Evolutionary conservation across 2,113 vertebrate genomes (phyloP).

Genomic region (Tyto alba): DNA sequence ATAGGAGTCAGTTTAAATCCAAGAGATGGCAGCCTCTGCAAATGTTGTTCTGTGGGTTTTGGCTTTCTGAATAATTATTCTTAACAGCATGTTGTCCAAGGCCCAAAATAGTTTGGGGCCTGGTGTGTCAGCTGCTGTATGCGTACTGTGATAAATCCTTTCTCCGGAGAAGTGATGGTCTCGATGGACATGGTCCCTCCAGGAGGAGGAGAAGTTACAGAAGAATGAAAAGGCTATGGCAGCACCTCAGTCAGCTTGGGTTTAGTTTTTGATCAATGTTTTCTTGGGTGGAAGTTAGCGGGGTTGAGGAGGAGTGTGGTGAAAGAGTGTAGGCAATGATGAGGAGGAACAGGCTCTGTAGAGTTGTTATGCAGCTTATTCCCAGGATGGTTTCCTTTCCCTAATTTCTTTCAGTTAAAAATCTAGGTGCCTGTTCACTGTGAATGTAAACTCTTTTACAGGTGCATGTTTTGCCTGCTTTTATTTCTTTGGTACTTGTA

Average conservation of each 20-base stretch:
- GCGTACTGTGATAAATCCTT: not conserved
- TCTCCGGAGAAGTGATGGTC: not conserved
- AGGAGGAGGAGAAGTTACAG: not conserved
- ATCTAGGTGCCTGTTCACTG: not conserved
- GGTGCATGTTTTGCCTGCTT: not conserved
- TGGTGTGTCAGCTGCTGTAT: not conserved
- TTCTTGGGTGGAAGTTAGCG: not conserved
- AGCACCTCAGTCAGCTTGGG: not conserved
- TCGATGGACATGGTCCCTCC: not conserved
- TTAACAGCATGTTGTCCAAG: rapidly evolving
- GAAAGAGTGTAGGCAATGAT: not conserved
- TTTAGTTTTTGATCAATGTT: not conserved
- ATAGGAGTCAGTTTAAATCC: not conserved
- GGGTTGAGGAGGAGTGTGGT: not conserved
- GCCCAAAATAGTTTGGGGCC: rapidly evolving
- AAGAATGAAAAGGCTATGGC: not conserved
- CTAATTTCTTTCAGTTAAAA: not conserved
- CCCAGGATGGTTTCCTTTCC: not conserved
- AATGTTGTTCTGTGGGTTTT: not conserved
- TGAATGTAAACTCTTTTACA: not conserved
- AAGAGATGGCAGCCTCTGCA: not conserved
- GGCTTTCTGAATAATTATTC: not conserved
- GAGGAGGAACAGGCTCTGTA: not conserved
- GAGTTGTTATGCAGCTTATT: not conserved
- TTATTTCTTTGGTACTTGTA: not conserved